Percentiles rank a stretch among this genome's conserved stretches.
These are phyloP conservation scores for Arenicola marina DNA, from an alignment of 2,888 invertebrate genomes.

Conservation along the genomic window DNA sequence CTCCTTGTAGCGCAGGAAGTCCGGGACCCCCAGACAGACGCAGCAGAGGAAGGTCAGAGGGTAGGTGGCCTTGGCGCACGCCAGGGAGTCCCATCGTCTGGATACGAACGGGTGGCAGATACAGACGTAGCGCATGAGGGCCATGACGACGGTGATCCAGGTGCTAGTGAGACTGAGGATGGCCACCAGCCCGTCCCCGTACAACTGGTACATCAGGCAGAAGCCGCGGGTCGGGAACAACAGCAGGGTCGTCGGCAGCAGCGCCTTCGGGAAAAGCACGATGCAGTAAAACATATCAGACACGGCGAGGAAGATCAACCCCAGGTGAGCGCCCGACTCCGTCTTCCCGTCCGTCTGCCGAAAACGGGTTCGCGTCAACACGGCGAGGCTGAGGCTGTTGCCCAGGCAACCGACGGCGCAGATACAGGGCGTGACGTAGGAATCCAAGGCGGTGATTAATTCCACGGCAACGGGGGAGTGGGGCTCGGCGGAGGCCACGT, in stretches of 20 bases:
- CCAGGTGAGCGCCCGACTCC: background rate
- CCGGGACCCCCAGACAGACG: slow-evolving; percentile 14
- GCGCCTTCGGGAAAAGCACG: background rate
- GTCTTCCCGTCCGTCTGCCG: background rate
- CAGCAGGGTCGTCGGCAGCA: background rate
- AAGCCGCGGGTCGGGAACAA: background rate
- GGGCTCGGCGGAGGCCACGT: too few relatives aligned
- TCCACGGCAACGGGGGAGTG: too few relatives aligned
- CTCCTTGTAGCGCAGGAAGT: slow-evolving; percentile 10
- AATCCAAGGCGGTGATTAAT: background rate
- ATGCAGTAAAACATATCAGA: slow-evolving; percentile 3
- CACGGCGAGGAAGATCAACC: background rate
- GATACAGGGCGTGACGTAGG: background rate
- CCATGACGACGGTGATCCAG: slow-evolving; percentile 76
- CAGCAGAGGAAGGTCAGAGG: slow-evolving; percentile 16
- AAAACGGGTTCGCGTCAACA: background rate
- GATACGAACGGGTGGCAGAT: slow-evolving; percentile 73
- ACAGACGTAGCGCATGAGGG: slow-evolving; percentile 75
- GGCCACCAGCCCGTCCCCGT: slow-evolving; percentile 48
- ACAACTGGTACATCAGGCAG: slow-evolving; percentile 17
- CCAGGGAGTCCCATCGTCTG: background rate
- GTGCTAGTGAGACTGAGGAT: slow-evolving; percentile 70
- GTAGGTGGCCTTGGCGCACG: slow-evolving; percentile 30
- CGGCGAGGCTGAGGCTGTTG: background rate
- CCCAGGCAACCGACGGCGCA: background rate